A percentile compares a stretch with the other conserved stretches of the same genome.
These are phyloP conservation scores for Prinia subflava DNA, from an alignment of 2,113 vertebrate genomes.

Conservation along the genomic window DNA sequence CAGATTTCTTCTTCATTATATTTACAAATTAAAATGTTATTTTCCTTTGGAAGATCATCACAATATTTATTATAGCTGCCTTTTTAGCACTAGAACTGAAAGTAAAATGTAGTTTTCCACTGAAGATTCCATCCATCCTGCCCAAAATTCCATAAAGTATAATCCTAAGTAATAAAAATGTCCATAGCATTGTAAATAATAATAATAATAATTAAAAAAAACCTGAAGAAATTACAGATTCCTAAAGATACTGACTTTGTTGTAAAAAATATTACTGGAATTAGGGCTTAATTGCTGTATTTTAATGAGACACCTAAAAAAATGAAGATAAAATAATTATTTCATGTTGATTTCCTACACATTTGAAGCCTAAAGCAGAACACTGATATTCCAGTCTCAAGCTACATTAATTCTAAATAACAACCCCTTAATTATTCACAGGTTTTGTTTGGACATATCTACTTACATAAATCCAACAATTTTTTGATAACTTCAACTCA, in stretches of 20 bases:
- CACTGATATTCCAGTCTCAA: neutral
- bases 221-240: neutral
- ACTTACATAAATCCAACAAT: constrained; percentile 19
- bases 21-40: neutral
- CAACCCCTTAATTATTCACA: neutral
- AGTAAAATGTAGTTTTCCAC: neutral
- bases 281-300: neutral
- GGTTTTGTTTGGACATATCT: neutral
- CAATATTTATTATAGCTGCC: neutral
- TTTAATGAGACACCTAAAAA: neutral
- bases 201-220: too few species aligned
- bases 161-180: neutral
- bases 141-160: neutral
- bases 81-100: neutral
- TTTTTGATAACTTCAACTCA: constrained; percentile 21
- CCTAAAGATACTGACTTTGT: neutral
- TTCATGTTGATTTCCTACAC: constrained; percentile 1
- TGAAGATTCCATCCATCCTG: neutral
- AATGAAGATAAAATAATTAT: neutral
- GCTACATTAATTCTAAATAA: neutral
- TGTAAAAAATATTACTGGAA: neutral
- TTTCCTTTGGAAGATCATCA: neutral
- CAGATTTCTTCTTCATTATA: neutral
- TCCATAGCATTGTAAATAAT: neutral
- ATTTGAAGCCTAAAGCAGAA: neutral